Evolutionary conservation across 2,797 vertebrate species (phyloP).

Genomic region (Mus caroli): DNA sequence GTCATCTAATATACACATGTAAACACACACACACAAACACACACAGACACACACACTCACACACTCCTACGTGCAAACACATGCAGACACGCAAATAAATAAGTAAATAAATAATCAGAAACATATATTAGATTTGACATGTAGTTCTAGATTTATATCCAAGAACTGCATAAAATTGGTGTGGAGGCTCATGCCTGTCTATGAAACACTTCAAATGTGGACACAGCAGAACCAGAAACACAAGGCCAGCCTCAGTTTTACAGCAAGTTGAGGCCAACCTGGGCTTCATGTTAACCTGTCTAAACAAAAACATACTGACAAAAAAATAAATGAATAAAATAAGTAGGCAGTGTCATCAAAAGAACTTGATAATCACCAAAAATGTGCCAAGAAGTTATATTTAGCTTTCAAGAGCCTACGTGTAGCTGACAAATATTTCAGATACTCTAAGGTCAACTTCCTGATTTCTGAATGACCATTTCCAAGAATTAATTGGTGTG

Average conservation of each 20-base stretch:
- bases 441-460: neutral
- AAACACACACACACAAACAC: too few species aligned
- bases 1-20: too few species aligned
- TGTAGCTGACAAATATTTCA: neutral
- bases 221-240: neutral
- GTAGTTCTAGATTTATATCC: neutral
- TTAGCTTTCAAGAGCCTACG: neutral
- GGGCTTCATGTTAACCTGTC: neutral
- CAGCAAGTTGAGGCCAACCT: neutral
- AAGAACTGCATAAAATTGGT: too few species aligned
- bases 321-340: neutral
- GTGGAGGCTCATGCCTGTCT: neutral
- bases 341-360: neutral
- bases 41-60: too few species aligned
- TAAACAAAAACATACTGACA: too few species aligned
- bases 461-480: slow-evolving; percentile 31
- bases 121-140: neutral
- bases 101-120: neutral
- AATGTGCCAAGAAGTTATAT: neutral
- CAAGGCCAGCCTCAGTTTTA: neutral
- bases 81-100: neutral
- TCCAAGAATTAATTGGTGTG: slow-evolving; percentile 61
- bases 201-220: neutral
- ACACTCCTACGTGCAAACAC: rapidly evolving
- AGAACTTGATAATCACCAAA: neutral